Conservation (phyloP, 1,140 invertebrate genomes). For the Diabrotica undecimpunctata region DNA sequence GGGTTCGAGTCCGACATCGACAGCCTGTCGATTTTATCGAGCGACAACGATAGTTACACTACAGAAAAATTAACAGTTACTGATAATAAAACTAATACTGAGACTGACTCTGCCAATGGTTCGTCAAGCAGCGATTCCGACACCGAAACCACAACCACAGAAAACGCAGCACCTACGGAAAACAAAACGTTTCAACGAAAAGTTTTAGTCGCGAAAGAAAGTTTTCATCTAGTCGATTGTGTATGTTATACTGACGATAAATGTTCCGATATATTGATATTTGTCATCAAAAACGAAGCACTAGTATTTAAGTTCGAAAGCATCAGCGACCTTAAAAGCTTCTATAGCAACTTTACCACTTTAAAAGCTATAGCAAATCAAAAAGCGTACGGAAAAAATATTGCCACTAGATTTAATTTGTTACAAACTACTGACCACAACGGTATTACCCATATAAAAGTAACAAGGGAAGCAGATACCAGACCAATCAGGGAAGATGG, state of each 20-base stretch:
- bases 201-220: conserved; percentile 27
- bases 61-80: conserved; percentile 26
- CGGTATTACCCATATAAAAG: conserved; percentile 48
- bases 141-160: conserved; percentile 30
- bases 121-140: conserved; percentile 44
- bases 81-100: conserved; percentile 23
- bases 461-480: conserved; percentile 36
- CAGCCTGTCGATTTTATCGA: conserved; percentile 44
- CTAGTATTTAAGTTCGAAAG: conserved; percentile 46
- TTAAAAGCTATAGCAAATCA: conserved; percentile 44
- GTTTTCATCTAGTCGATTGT: conserved; percentile 44
- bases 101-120: conserved; percentile 47
- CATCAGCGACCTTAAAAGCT: conserved; percentile 36
- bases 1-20: conserved; percentile 50
- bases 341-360: conserved; percentile 44
- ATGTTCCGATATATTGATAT: conserved; percentile 43
- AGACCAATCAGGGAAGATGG: conserved; percentile 21
- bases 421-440: conserved; percentile 47
- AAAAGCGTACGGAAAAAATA: conserved; percentile 35
- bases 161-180: conserved; percentile 7
- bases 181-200: conserved; percentile 6
- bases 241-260: conserved; percentile 46
- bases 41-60: conserved; percentile 40
- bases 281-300: conserved; percentile 44
- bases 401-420: conserved; percentile 42